Base-by-base conservation (phyloP, 2,797 vertebrate species). In the Anguilla obscura region DNA sequence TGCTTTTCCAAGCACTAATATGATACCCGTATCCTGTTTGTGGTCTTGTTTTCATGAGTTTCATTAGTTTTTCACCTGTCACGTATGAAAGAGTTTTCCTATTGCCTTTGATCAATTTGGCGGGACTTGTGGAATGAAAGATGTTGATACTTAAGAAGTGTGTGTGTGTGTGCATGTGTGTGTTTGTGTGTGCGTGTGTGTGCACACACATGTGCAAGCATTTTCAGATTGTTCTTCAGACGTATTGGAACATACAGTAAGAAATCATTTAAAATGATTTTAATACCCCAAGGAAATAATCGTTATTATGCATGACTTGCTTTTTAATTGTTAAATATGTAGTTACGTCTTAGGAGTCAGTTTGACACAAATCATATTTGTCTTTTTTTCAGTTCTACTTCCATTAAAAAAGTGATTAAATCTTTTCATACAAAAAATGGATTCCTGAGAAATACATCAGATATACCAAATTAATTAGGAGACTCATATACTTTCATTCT, bases 391-490 rank as follows among this genome's bases (percentile, higher is more conserved):
- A 21, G 33, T 90, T 89, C 88, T n/a, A 79, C 87, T 89, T 91
- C 88, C 83, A 80, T 88, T 91, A 91, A 91, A 91, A 90, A 88
- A 85, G 84, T 90, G 90, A 88, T 84, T 89, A 84, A 94, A 93
- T 90, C 88, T 92, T 92, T 89, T 92, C 90, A 89, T 60, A 84
- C 89, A 88, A 89, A 89, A 92, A 92, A 89, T 89, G 92, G 92
- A 93, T 90, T 89, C 86, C 74, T 63, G 69, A 69, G 86, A 83
- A 86, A 71, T 86, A 52, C 76, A 86, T 85, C 87, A 92, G 90
- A 93, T 91, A 91, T 91, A 90, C 91, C 91, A 91, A 76, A 93
- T 93, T 95, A 96, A 96, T 95, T 94, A 95, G 93, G 84, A 93
- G 89, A 91, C 91, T 95, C 90, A 93, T 92, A 93, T 92, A 54